Evolutionary conservation across 2,888 invertebrate species (phyloP).

Genomic region (Spatulosminthurus flaviceps): DNA sequence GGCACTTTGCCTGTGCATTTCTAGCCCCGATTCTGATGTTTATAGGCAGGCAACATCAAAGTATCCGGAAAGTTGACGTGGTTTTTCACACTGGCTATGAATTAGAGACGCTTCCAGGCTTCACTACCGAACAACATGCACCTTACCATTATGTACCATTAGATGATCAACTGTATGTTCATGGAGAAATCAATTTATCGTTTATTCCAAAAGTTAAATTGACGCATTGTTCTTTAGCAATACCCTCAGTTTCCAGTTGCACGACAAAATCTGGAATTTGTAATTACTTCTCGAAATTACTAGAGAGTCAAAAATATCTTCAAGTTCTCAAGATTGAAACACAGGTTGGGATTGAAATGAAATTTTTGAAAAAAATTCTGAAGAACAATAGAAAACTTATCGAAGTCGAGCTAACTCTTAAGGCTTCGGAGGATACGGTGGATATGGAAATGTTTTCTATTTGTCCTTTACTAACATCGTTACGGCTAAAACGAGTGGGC

Average conservation of each 20-base stretch:
- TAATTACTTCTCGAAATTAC: conserved; percentile 37
- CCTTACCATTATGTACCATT: conserved; percentile 35
- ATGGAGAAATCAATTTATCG: conserved; percentile 42
- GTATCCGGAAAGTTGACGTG: conserved; percentile 31
- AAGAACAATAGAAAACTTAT: conserved; percentile 30
- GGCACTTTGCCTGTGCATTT: conserved; percentile 47
- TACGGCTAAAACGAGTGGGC: conserved; percentile 44
- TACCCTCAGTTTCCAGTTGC: conserved; percentile 43
- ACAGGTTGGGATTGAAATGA: conserved; percentile 25
- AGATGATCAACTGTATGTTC: conserved; percentile 45
- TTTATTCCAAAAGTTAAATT: conserved; percentile 23
- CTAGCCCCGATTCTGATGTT: conserved; percentile 47
- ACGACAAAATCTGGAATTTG: conserved; percentile 45
- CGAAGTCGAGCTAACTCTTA: conserved; percentile 34
- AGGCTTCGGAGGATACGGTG: not conserved
- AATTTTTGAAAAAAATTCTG: conserved; percentile 13
- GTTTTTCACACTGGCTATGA: conserved; percentile 48
- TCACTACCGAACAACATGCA: conserved; percentile 32
- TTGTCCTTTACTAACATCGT: conserved; percentile 13
- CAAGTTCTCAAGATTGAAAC: conserved; percentile 42
- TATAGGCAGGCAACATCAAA: conserved; percentile 39
- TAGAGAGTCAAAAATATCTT: conserved; percentile 34
- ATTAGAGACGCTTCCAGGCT: conserved; percentile 5
- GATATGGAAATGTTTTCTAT: conserved; percentile 30
- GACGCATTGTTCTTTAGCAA: conserved; percentile 24